Evolutionary conservation across 2,113 vertebrate species (phyloP).

Genomic region (Theristicus caerulescens): DNA sequence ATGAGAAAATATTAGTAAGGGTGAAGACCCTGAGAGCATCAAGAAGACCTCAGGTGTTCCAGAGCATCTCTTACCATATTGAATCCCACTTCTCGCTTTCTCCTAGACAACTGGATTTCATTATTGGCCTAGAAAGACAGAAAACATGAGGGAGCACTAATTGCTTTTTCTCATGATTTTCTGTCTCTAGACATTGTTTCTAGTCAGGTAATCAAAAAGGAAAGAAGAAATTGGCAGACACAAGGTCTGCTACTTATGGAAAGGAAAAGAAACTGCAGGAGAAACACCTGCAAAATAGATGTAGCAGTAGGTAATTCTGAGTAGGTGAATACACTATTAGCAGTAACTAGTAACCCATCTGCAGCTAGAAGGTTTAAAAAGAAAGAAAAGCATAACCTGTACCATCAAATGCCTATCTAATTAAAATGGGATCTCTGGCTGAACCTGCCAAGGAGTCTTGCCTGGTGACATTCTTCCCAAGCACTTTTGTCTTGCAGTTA

Average conservation of each 20-base stretch:
- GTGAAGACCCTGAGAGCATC: not conserved
- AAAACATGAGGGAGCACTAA: not conserved
- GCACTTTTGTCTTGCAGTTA: not conserved
- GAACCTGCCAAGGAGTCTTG: not conserved
- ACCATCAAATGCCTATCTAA: not conserved
- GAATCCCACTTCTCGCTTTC: not conserved
- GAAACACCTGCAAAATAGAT: not conserved
- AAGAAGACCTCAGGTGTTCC: not conserved
- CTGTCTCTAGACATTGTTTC: not conserved
- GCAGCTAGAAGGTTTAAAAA: not conserved
- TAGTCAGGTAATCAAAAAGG: not conserved
- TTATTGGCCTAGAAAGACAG: not conserved
- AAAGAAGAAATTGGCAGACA: not conserved
- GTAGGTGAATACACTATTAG: not conserved
- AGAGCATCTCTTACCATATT: not conserved
- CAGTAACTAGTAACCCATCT: not conserved
- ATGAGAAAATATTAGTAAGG: not conserved
- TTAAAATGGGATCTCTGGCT: not conserved
- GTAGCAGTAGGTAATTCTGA: not conserved
- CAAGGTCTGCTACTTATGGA: not conserved
- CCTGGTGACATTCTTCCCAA: not conserved
- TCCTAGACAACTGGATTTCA: not conserved
- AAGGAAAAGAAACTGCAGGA: not conserved
- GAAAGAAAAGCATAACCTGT: not conserved
- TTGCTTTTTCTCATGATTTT: not conserved